Conservation (phyloP, 1,140 invertebrate species). For the Pararge aegeria region DNA sequence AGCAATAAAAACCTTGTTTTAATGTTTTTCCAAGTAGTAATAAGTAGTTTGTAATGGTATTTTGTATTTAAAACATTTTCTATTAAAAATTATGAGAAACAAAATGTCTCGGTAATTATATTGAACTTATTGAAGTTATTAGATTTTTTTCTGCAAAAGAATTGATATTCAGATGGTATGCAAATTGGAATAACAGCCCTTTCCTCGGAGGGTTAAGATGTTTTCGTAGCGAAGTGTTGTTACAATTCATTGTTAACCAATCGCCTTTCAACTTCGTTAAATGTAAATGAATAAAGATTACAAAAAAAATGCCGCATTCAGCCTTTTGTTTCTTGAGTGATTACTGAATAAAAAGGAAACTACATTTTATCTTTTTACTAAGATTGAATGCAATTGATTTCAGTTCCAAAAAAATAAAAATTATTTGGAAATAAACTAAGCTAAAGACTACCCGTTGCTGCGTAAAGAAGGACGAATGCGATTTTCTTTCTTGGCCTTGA, state of each 20-base stretch:
- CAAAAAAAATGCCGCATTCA: slow-evolving; percentile 4
- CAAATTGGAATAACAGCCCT: slow-evolving; percentile 54
- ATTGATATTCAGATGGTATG: slow-evolving; percentile 59
- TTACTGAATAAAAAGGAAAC: not conserved
- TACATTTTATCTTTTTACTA: too few species aligned
- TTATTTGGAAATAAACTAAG: too few species aligned
- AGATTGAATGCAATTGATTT: too few species aligned
- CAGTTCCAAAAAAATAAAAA: too few species aligned
- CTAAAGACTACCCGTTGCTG: too few species aligned
- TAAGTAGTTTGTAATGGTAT: too few species aligned
- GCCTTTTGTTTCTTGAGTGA: not conserved
- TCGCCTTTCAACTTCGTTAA: slow-evolving; percentile 52
- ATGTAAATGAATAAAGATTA: slow-evolving; percentile 68
- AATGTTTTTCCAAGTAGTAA: too few species aligned
- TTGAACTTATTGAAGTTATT: slow-evolving; percentile 2
- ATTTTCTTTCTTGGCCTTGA: too few species aligned
- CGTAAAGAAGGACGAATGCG: too few species aligned
- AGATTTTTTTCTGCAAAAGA: slow-evolving; percentile 14
- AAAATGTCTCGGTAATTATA: not conserved
- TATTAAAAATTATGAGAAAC: not conserved
- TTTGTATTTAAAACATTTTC: not conserved
- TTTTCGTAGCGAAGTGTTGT: slow-evolving; percentile 63
- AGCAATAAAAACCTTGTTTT: too few species aligned
- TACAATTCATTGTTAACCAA: slow-evolving; percentile 48
- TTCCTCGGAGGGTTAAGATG: slow-evolving; percentile 62